These are phyloP conservation scores for Streptopelia turtur DNA, from an alignment of 2,797 vertebrate genomes.

Conservation along the genomic window DNA sequence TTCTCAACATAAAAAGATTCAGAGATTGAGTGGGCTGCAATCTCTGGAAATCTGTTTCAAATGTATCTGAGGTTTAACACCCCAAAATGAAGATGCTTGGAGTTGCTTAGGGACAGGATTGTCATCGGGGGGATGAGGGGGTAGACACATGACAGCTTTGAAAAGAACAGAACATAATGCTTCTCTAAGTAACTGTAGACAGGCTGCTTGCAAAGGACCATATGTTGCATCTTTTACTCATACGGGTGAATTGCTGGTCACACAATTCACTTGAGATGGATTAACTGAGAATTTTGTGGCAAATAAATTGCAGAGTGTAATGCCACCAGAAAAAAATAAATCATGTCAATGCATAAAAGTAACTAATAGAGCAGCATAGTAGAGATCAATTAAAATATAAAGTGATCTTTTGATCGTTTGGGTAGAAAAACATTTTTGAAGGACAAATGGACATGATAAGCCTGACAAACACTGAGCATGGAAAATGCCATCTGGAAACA, in stretches of 20 bases:
- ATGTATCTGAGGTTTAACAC: background rate
- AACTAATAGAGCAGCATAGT: background rate
- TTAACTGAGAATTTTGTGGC: background rate
- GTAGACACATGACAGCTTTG: background rate
- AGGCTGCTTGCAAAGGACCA: background rate
- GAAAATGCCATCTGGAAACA: background rate
- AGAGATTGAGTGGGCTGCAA: background rate
- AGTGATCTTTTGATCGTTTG: background rate
- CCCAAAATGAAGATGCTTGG: background rate
- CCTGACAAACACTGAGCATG: background rate
- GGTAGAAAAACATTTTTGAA: background rate
- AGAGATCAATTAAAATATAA: background rate
- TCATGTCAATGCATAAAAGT: background rate
- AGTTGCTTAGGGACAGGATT: background rate
- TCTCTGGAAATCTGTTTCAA: background rate
- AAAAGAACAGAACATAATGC: background rate
- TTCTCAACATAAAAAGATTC: background rate
- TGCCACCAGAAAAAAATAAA: background rate
- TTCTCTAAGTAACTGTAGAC: background rate
- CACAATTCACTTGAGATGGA: background rate
- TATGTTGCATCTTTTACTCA: slow-evolving; percentile 6
- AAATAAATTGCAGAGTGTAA: background rate
- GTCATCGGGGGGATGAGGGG: background rate
- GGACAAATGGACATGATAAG: slow-evolving; percentile 20
- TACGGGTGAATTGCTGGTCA: background rate